Conservation (phyloP, 2,888 invertebrate species). For the Nectonema munidae region DNA sequence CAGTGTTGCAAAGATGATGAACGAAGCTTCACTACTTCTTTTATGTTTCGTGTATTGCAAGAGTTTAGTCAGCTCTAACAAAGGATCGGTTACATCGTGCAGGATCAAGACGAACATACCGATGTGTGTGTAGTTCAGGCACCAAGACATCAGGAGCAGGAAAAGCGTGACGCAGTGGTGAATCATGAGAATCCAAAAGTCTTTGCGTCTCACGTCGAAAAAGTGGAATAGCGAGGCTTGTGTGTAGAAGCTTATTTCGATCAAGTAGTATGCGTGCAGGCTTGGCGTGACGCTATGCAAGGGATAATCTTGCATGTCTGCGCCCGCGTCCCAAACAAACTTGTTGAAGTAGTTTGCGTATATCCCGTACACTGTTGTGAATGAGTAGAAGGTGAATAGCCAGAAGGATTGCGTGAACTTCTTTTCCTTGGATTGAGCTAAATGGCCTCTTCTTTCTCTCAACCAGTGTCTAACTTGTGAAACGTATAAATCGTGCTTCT, state of each 20-base stretch:
- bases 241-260: conserved; percentile 26
- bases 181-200: conserved; percentile 25
- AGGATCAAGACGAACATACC: conserved; percentile 24
- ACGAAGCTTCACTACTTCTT: no score
- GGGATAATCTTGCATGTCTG: conserved; percentile 19
- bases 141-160: conserved; percentile 24
- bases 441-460: no score
- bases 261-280: conserved; percentile 26
- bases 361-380: conserved; percentile 19
- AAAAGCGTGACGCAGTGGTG: conserved; percentile 26
- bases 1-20: no score
- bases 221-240: conserved; percentile 21
- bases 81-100: conserved; percentile 25
- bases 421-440: conserved; percentile 18
- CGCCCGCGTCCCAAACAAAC: conserved; percentile 22
- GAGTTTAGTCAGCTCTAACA: conserved; percentile 23
- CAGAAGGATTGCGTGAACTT: conserved; percentile 20
- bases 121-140: conserved; percentile 23
- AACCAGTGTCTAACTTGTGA: no score
- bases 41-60: conserved; percentile 19
- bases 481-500: no score
- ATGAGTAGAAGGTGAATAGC: conserved; percentile 19
- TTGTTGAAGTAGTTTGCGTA: conserved; percentile 20
- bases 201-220: conserved; percentile 25
- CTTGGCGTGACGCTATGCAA: conserved; percentile 15